A percentile compares a stretch with the other conserved stretches of the same genome.
Evolutionary conservation across 2,113 vertebrate species (phyloP).

Genomic region (Chiloscyllium plagiosum): DNA sequence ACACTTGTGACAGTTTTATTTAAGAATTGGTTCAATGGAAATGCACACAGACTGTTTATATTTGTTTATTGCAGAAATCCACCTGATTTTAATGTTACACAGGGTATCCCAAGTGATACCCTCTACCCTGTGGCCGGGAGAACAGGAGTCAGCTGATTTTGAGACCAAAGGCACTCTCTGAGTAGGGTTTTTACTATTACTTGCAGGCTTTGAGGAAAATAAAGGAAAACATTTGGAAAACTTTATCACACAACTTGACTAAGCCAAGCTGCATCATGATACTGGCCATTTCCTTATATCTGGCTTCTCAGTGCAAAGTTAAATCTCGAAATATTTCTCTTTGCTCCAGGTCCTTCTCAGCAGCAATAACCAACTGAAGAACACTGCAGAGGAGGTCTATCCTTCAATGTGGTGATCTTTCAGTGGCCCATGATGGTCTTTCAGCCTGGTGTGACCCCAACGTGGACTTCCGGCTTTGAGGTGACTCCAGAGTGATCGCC

Average conservation of each 20-base stretch:
- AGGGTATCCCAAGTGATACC: background rate
- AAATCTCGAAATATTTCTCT: background rate
- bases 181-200: background rate
- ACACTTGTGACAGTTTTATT: background rate
- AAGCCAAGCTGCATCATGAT: background rate
- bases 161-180: background rate
- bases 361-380: no score
- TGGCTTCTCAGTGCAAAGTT: background rate
- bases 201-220: background rate
- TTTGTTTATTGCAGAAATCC: background rate
- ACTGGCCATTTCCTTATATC: background rate
- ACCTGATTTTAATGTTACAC: background rate
- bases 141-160: background rate
- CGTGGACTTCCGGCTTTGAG: no score
- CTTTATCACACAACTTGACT: background rate
- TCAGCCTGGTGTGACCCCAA: no score
- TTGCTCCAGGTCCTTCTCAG: background rate
- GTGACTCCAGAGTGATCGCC: no score
- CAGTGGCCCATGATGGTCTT: no score
- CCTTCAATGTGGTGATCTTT: no score
- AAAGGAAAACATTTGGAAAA: no score
- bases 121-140: background rate
- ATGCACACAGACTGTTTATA: background rate
- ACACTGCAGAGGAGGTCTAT: no score
- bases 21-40: background rate